Evolutionary conservation across 1,140 invertebrate species (phyloP), one percentile per base, ranked within the genome.

Genomic region (Bradysia coprophila): DNA sequence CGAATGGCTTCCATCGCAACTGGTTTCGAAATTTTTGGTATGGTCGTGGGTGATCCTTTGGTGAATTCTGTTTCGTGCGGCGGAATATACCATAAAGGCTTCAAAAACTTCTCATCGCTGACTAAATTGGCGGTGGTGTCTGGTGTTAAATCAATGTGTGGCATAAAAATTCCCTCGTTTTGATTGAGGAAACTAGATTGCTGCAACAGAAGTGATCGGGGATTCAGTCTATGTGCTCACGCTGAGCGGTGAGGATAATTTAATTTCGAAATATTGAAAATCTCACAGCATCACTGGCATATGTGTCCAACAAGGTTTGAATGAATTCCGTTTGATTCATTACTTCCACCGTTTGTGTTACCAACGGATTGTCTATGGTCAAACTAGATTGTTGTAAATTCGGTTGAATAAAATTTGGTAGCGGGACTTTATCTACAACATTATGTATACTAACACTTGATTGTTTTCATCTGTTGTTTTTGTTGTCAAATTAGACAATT

Each of bases 301-400:
- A 59, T 1, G 57, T 59, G 34, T 59, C 57, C 22, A 59, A 59
- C 11, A 59, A 47, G 2, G 56, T 57, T 39, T 59, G 57, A 15
- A 59, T 40, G 46, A 59, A 47, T 46, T 59, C 57, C 3, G 57
- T 59, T 46, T 59, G 57, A 28, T 59, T 59, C 57, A 59, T 59
- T 40, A 59, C 57, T 44, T 59, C 57, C 10, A 59, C 59, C 19
- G 56, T 59, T 45, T 59, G 57, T 9, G 55, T 59, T 5, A 59
- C 49, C 36, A 59, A 34, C 0, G 56, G 53, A 40, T 57, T 57
- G 20, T 49, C 52, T 0, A 59, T 41, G 46, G 56, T 54, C 11
- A 59, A 34, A 8, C 34, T 37, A 37, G 9, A 15, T 15, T 15
- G 28, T 32, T 32, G n/a, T 19, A 37, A 37, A 40, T 22, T 40